phyloP scores from a whole-genome alignment of 2,888 invertebrate genomes.

The Bunonema sp. region DNA sequence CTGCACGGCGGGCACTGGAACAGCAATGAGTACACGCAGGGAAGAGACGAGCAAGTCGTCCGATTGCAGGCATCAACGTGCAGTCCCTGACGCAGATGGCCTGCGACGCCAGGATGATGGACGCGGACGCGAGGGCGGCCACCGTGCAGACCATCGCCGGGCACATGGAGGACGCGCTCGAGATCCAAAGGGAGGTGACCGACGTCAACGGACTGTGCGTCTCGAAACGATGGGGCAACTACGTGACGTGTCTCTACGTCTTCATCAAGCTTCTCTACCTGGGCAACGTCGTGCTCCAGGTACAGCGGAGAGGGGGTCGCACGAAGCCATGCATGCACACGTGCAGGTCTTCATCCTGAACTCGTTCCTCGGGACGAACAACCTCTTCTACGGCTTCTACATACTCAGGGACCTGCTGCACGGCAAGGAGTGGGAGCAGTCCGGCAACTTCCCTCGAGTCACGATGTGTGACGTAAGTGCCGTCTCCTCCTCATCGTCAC shows the following conservation, averaged over 20 bases:
- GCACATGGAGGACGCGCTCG: conserved; percentile 45
- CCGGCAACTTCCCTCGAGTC: conserved; percentile 45
- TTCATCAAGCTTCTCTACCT: conserved; percentile 45
- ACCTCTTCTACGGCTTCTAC: conserved; percentile 45
- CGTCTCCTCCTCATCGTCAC: too few relatives aligned
- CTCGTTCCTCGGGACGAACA: conserved; percentile 44
- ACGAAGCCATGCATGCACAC: neutral
- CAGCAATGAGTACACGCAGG: too few relatives aligned
- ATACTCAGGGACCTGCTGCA: conserved; percentile 43
- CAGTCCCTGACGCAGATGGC: conserved; percentile 46
- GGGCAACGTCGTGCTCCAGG: conserved; percentile 41
- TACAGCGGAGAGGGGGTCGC: too few relatives aligned
- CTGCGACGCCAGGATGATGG: conserved; percentile 46
- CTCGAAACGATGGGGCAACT: conserved; percentile 45
- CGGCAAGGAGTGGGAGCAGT: conserved; percentile 44
- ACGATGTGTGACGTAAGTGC: conserved; percentile 47
- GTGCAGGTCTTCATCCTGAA: conserved; percentile 45
- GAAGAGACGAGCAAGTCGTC: too few relatives aligned
- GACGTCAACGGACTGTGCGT: conserved; percentile 43
- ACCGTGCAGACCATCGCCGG: conserved; percentile 45
- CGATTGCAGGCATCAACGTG: conserved; percentile 48
- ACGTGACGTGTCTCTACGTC: conserved; percentile 45
- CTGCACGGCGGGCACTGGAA: too few relatives aligned
- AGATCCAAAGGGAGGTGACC: conserved; percentile 43
- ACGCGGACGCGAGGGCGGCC: conserved; percentile 41